Percentiles rank a stretch among this genome's conserved stretches.
Evolutionary conservation across 2,113 vertebrate genomes (phyloP).

Genomic region (Pseudolaguvia tuberculata): DNA sequence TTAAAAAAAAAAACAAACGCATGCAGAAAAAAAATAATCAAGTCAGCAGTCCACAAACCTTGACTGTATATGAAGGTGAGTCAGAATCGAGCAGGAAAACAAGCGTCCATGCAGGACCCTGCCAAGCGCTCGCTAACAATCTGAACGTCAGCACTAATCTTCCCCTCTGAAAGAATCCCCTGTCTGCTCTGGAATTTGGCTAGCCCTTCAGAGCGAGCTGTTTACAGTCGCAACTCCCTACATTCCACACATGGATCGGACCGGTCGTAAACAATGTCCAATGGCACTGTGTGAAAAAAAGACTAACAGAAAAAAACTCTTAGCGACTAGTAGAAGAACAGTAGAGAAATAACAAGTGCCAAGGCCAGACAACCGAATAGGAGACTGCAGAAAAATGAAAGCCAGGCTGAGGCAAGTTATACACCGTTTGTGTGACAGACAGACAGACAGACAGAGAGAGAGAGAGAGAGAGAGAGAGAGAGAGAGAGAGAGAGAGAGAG

Average conservation of each 20-base stretch:
- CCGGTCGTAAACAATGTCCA: constrained; percentile 24
- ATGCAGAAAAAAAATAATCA: neutral
- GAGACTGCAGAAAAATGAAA: constrained; percentile 40
- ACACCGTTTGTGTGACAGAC: constrained; percentile 50
- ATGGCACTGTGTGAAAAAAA: neutral
- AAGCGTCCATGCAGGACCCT: constrained; percentile 41
- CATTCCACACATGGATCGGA: constrained; percentile 55
- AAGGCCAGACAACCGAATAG: neutral
- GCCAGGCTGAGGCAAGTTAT: constrained; percentile 58
- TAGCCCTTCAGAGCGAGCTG: constrained; percentile 48
- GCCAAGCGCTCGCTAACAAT: constrained; percentile 40
- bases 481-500: constrained; percentile 46
- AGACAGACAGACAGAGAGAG: no score
- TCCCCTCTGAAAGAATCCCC: constrained; percentile 55
- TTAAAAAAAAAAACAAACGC: neutral
- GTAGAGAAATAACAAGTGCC: constrained; percentile 17
- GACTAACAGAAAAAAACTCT: constrained; percentile 42
- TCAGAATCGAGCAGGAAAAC: constrained; percentile 50
- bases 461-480: constrained; percentile 2
- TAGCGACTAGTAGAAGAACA: constrained; percentile 36
- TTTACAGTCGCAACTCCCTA: constrained; percentile 50
- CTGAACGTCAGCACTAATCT: constrained; percentile 52
- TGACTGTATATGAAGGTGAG: constrained; percentile 55
- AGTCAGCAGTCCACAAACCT: constrained; percentile 52
- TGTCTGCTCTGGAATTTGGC: constrained; percentile 50